These are phyloP conservation scores for Corbicula japonica DNA, from an alignment of 2,888 invertebrate genomes.

Conservation along the genomic window DNA sequence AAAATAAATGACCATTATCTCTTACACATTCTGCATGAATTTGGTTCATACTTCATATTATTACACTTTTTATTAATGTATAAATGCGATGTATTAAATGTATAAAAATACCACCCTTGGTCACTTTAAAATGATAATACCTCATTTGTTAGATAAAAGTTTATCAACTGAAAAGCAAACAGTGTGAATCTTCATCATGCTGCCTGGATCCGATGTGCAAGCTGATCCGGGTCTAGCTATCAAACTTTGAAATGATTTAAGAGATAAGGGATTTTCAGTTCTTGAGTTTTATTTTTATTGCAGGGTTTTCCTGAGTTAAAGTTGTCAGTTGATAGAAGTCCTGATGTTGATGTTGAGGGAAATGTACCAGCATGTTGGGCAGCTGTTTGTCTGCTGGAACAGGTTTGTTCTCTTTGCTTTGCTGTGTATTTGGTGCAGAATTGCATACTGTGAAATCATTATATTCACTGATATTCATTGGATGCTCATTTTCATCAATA, in stretches of 20 bases:
- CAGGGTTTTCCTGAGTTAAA: conserved; percentile 60
- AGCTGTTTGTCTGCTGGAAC: conserved; percentile 88
- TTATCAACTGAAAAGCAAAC: neutral
- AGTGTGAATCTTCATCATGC: neutral
- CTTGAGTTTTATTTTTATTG: conserved; percentile 1
- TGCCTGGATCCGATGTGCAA: neutral
- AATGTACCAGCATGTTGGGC: conserved; percentile 88
- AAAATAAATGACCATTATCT: neutral
- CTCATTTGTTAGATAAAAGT: neutral
- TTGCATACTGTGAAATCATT: too few species aligned
- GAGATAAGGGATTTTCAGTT: neutral
- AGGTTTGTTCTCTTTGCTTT: conserved; percentile 69
- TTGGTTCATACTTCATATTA: neutral
- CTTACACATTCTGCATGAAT: neutral
- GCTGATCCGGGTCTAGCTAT: neutral
- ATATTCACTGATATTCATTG: too few species aligned
- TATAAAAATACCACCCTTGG: too few species aligned
- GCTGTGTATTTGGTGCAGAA: too few species aligned
- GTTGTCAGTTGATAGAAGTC: conserved; percentile 21
- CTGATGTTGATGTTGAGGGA: conserved; percentile 82
- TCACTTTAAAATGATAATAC: too few species aligned
- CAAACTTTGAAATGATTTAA: neutral
- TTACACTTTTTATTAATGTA: too few species aligned
- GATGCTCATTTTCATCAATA: too few species aligned
- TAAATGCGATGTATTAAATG: too few species aligned